Evolutionary conservation across 1,140 invertebrate genomes (phyloP).

Genomic region (Drosophila auraria): DNA sequence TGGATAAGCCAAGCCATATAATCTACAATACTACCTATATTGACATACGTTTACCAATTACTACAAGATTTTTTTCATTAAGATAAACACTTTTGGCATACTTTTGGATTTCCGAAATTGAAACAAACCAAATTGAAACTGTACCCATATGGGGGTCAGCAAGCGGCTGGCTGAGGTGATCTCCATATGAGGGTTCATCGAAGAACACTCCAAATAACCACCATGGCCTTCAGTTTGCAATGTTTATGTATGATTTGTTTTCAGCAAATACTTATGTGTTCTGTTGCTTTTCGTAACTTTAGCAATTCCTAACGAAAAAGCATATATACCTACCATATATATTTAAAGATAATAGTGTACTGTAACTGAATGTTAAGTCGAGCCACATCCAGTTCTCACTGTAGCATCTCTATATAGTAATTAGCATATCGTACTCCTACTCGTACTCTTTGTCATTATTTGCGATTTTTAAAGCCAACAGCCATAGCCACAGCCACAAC

Average conservation of each 20-base stretch:
- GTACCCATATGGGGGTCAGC: slow-evolving; percentile 60
- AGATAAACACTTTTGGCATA: slow-evolving; percentile 83
- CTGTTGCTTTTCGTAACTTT: slow-evolving; percentile 77
- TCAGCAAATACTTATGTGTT: slow-evolving; percentile 73
- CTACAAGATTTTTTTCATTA: slow-evolving; percentile 81
- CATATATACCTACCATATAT: slow-evolving; percentile 46
- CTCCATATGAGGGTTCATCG: slow-evolving; percentile 54
- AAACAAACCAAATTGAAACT: slow-evolving; percentile 42
- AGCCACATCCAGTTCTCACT: slow-evolving; percentile 49
- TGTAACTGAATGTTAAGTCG: slow-evolving; percentile 69
- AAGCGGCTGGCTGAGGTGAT: slow-evolving; percentile 37
- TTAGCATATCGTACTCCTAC: slow-evolving; percentile 50
- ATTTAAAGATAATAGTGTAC: slow-evolving; percentile 36
- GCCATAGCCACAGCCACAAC: slow-evolving; percentile 33
- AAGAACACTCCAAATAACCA: slow-evolving; percentile 58
- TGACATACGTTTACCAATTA: slow-evolving; percentile 56
- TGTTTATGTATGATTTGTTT: slow-evolving; percentile 75
- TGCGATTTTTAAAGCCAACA: slow-evolving; percentile 59
- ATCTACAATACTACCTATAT: slow-evolving; percentile 40
- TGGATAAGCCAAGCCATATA: slow-evolving; percentile 39
- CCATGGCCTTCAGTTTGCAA: slow-evolving; percentile 76
- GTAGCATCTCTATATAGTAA: slow-evolving; percentile 48
- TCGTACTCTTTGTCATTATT: slow-evolving; percentile 70
- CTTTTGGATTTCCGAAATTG: slow-evolving; percentile 65
- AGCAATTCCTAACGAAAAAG: slow-evolving; percentile 68